These are phyloP conservation scores for Meteorus cinctellus DNA, from an alignment of 2,888 invertebrate genomes.

Conservation along the genomic window DNA sequence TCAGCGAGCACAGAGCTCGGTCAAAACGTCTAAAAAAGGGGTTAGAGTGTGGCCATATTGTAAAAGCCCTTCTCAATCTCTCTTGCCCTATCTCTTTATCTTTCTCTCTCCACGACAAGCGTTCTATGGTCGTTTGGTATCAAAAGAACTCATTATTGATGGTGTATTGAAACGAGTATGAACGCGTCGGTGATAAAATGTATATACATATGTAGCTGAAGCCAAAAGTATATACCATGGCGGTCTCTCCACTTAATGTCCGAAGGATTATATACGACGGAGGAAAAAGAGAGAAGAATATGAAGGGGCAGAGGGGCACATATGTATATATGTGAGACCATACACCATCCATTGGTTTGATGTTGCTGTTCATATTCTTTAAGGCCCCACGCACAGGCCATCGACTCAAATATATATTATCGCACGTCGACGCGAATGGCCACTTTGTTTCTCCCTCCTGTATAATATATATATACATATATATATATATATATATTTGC, in stretches of 20 bases:
- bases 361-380: constrained; percentile 60
- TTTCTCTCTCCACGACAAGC: constrained; percentile 40
- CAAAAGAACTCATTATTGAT: constrained; percentile 70
- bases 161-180: constrained; percentile 72
- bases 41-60: constrained; percentile 51
- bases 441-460: constrained; percentile 59
- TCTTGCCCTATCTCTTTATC: not conserved
- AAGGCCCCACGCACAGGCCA: constrained; percentile 57
- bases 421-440: constrained; percentile 59
- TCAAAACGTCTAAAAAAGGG: constrained; percentile 35
- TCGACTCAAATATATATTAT: constrained; percentile 61
- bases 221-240: constrained; percentile 62
- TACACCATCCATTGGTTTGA: constrained; percentile 33
- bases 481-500: not conserved
- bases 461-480: not conserved
- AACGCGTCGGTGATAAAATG: constrained; percentile 71
- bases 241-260: constrained; percentile 72
- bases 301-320: constrained; percentile 48
- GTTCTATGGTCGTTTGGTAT: constrained; percentile 53
- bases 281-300: constrained; percentile 33
- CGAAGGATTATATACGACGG: constrained; percentile 65
- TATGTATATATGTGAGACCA: constrained; percentile 35
- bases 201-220: constrained; percentile 51
- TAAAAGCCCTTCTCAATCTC: constrained; percentile 49
- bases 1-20: constrained; percentile 18